These are phyloP conservation scores for Xylota segnis DNA, from an alignment of 2,888 invertebrate species.

Conservation along the genomic window DNA sequence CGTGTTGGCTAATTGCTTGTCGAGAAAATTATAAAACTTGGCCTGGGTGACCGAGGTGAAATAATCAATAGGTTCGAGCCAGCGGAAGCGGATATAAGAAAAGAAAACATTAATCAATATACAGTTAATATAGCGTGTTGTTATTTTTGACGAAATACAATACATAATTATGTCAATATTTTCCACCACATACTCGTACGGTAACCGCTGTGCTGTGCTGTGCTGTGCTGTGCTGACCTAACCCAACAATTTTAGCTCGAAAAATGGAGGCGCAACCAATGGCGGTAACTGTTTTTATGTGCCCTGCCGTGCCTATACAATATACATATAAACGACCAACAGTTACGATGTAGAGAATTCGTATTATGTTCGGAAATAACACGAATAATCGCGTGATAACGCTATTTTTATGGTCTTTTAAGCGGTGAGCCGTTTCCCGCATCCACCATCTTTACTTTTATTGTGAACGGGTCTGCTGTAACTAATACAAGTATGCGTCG, in stretches of 20 bases:
- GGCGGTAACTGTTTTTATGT: neutral
- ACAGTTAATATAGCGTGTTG: slow-evolving; percentile 10
- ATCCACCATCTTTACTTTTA: neutral
- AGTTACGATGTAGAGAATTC: neutral
- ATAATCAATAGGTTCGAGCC: slow-evolving; percentile 1
- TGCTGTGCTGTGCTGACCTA: slow-evolving; percentile 26
- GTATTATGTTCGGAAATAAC: slow-evolving; percentile 34
- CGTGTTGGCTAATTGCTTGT: neutral
- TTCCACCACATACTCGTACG: too few relatives aligned
- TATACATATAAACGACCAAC: neutral
- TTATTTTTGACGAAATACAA: neutral
- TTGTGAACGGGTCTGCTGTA: neutral
- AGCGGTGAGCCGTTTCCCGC: slow-evolving; percentile 15
- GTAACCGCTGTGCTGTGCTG: slow-evolving; percentile 1
- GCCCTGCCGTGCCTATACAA: too few relatives aligned
- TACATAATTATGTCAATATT: slow-evolving; percentile 3
- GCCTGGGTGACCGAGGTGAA: neutral
- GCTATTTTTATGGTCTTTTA: slow-evolving; percentile 35
- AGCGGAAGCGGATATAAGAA: slow-evolving; percentile 3
- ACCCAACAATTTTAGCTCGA: neutral
- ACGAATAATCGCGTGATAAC: slow-evolving; percentile 43
- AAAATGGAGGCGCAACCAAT: neutral
- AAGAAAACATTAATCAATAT: slow-evolving; percentile 36
- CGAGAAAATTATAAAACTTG: neutral
- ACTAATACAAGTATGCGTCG: neutral